Evolutionary conservation across 2,888 invertebrate genomes (phyloP).

Genomic region (Amiota minor): DNA sequence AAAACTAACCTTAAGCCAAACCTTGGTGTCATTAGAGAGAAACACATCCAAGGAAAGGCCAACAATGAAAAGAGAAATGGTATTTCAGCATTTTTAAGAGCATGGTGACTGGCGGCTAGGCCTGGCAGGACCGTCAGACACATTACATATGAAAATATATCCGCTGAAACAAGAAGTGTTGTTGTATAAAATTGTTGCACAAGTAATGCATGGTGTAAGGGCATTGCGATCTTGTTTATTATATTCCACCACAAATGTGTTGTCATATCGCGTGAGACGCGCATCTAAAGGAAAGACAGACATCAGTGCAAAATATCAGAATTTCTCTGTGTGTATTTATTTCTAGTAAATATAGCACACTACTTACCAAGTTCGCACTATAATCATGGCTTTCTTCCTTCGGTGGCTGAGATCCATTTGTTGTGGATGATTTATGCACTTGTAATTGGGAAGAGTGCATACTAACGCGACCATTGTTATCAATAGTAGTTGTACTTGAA

Average conservation of each 20-base stretch:
- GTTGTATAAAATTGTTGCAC: slow-evolving; percentile 71
- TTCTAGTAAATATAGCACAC: no score
- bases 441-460: slow-evolving; percentile 58
- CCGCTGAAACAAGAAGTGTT: slow-evolving; percentile 68
- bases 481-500: slow-evolving; percentile 70
- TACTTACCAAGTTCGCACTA: slow-evolving; percentile 48
- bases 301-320: background rate
- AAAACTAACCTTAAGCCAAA: slow-evolving; percentile 58
- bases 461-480: slow-evolving; percentile 63
- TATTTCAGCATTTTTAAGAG: slow-evolving; percentile 72
- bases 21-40: slow-evolving; percentile 72
- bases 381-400: background rate
- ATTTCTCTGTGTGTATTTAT: no score
- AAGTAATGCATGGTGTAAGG: slow-evolving; percentile 67
- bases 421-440: slow-evolving; percentile 57
- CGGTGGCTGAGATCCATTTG: slow-evolving; percentile 54
- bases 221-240: slow-evolving; percentile 66
- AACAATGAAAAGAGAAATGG: slow-evolving; percentile 71
- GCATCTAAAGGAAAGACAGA: slow-evolving; percentile 47
- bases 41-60: slow-evolving; percentile 74
- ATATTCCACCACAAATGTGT: slow-evolving; percentile 67
- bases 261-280: slow-evolving; percentile 68
- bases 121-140: slow-evolving; percentile 72
- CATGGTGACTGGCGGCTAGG: slow-evolving; percentile 70
- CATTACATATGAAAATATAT: slow-evolving; percentile 73